Conservation (phyloP, 2,888 invertebrate species). For the Eustalomyia histrio region DNA sequence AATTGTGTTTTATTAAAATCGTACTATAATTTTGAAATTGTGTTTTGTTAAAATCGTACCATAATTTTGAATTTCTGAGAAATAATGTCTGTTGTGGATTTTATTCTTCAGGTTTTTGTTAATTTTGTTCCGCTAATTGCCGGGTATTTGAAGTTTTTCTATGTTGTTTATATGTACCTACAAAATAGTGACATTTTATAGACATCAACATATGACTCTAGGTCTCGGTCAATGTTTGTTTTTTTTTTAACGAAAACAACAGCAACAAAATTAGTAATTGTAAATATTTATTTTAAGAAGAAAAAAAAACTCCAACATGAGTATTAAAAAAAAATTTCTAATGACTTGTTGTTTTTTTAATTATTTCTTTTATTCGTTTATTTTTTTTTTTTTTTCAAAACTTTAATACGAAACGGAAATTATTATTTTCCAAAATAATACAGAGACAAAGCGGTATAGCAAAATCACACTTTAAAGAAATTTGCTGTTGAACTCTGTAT, state of each 20-base stretch:
- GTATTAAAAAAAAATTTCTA: not conserved
- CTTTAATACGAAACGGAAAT: conserved; percentile 64
- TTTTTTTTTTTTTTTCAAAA: conserved; percentile 29
- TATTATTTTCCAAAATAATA: conserved; percentile 29
- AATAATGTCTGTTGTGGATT: too few species aligned
- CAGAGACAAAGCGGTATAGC: not conserved
- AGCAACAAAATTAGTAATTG: conserved; percentile 21
- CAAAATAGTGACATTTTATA: not conserved
- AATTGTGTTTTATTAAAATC: too few species aligned
- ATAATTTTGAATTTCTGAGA: too few species aligned
- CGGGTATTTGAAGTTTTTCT: not conserved
- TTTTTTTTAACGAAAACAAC: conserved; percentile 20
- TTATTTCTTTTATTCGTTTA: conserved; percentile 34
- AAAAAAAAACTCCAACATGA: conserved; percentile 11
- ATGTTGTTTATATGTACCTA: too few species aligned
- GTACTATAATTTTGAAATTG: too few species aligned
- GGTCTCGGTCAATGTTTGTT: conserved; percentile 62
- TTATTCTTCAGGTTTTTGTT: too few species aligned
- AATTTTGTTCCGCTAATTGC: not conserved
- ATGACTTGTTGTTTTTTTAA: conserved; percentile 52
- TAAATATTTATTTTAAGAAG: not conserved
- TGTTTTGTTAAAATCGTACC: too few species aligned
- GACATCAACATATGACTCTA: conserved; percentile 15
- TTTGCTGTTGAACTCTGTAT: conserved; percentile 40
- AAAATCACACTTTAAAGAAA: conserved; percentile 5